Evolutionary conservation across 1,140 invertebrate species (phyloP).

Genomic region (Homalodisca vitripennis): DNA sequence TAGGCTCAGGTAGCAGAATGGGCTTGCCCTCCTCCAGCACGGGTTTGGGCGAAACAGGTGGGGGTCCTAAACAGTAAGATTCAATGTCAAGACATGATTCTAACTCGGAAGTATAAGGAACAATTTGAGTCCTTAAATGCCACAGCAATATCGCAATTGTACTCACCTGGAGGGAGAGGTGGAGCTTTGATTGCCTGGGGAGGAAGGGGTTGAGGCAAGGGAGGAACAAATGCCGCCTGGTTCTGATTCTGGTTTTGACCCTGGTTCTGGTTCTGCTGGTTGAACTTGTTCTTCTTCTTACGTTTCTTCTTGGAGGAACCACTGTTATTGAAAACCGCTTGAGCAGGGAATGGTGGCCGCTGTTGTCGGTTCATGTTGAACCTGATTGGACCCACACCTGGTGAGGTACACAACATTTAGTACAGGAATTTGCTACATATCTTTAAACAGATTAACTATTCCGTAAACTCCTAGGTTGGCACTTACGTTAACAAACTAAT

Average conservation of each 20-base stretch:
- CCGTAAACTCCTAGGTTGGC: no score
- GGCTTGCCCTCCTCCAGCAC: slow-evolving; percentile 24
- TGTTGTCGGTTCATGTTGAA: slow-evolving; percentile 26
- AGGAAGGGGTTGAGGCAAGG: background rate
- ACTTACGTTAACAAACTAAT: no score
- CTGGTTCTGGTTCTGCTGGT: slow-evolving; percentile 2
- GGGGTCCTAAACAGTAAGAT: slow-evolving; percentile 22
- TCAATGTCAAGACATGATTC: background rate
- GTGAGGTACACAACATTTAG: no score
- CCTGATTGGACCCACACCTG: background rate
- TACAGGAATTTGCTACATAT: no score
- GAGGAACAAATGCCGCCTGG: background rate
- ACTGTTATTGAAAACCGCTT: slow-evolving; percentile 17
- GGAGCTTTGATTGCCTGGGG: slow-evolving; percentile 2
- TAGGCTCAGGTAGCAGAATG: slow-evolving; percentile 2
- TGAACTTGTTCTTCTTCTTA: slow-evolving; percentile 12
- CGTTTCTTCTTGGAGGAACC: slow-evolving; percentile 23
- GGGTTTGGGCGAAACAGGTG: slow-evolving; percentile 26
- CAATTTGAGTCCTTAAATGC: background rate
- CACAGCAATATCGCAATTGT: background rate
- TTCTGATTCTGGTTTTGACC: background rate
- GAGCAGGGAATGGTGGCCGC: background rate
- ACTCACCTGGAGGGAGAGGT: slow-evolving; percentile 25
- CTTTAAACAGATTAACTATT: no score
- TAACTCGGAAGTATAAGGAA: background rate